Evolutionary conservation across 2,888 invertebrate genomes (phyloP), one percentile per base, ranked within the genome.

Genomic region (Ichneumoninae sp.): DNA sequence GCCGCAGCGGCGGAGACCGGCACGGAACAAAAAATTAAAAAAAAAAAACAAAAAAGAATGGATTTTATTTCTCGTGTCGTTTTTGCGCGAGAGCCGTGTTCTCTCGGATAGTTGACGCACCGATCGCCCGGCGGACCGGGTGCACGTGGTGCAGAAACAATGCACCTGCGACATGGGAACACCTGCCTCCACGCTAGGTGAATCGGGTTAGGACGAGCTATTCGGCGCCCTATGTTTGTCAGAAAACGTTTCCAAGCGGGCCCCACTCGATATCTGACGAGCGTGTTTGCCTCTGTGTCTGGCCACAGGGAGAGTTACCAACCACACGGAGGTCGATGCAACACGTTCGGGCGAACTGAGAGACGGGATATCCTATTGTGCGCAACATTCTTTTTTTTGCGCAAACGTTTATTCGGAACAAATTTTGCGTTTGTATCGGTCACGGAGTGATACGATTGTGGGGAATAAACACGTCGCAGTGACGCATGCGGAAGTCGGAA

Each of bases 181-280:
- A 83, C 65, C 72, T 85, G 83, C 54, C 79, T 77, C 47, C 74
- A 50, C 65, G 26, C 70, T 47, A 78, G 66, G 44, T 66, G 74
- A 87, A 69, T 66, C 72, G 83, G 65, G 75, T 77, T 80, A 72
- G 70, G 40, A 74, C 40, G 77, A 83, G 69, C 76, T 80, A 82
- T 78, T 71, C 77, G 30, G 30, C 52, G 70, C 78, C 76, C 83
- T 36, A 68, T 72, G 72, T 78, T 78, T 78, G 52, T 66, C 66
- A n/a, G 72, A 72, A 66, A 66, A 69, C 78, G 70, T 19, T 54
- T 71, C 54, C 36, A 26, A 65, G 44, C 60, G 57, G 52, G 16
- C n/a, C 36, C 36, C 52, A 52, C 70, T 79, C 78, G 36, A 52
- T 62, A 62, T 70, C 62, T 30, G 70, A 71, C 36, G 50, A 3